Base-by-base conservation (phyloP, 1,140 invertebrate genomes). In the Uloborus diversus region DNA sequence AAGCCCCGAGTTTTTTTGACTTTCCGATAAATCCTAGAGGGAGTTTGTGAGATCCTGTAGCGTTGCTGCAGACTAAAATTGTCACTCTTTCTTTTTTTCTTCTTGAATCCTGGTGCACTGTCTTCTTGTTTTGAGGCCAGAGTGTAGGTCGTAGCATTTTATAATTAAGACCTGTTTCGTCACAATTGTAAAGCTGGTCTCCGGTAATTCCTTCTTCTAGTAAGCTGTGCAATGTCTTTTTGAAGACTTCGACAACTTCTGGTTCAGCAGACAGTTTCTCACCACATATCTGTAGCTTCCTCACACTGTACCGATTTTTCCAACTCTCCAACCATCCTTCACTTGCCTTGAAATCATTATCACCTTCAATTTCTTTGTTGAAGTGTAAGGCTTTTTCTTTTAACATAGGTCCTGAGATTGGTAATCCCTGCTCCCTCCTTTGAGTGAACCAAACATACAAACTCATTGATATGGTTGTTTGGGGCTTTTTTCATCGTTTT, bases 331-430 rank as follows among this genome's bases (percentile, higher is more conserved):
- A 61, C 7, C 1, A 61, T 28, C 3, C 7, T 28, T 33, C 20
- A 61, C 2, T 61, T 9, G 57, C 27, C 27, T 13, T 61, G 30
- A 61, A 61, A 1, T 0, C 57, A 61, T 61, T 14, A 28, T 30
- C 9, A 1, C 28, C 3, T 61, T 61, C 57, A 28, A 61, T 61
- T 61, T 61, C 25, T 61, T 13, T 23, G 25, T 61, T 61, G 9
- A 61, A 61, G 27, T 61, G 4, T 28, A 61, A 32, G 17, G 57
- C 57, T 61, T 61, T 61, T 61, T 61, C 57, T 20, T 61, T 23
- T n/a, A 53, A 53, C 23, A 53, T 3, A 20, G 49, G 20, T 20
- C 1, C n/a, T n/a, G n/a, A n/a, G n/a, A n/a, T n/a, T n/a, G n/a
- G n/a, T n/a, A n/a, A n/a, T n/a, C n/a, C n/a, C n/a, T n/a, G n/a